These are phyloP conservation scores for Leptinotarsa juncta DNA, from an alignment of 2,888 invertebrate species.

Conservation along the genomic window DNA sequence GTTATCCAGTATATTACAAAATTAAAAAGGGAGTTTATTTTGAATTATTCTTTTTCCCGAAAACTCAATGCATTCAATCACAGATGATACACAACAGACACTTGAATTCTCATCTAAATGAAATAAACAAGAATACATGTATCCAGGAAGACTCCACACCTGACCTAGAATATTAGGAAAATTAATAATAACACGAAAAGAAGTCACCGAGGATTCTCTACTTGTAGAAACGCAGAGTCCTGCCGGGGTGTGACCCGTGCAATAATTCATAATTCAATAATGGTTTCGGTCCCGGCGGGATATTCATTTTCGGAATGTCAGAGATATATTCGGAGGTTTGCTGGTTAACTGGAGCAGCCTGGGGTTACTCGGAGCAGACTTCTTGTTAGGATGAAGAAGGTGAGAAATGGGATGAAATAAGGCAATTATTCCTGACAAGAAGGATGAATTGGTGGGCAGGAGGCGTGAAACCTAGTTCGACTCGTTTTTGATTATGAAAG, in stretches of 20 bases:
- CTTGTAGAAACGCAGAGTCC: slow-evolving; percentile 40
- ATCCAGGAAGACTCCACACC: background rate
- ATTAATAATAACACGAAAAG: slow-evolving; percentile 27
- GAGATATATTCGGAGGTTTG: slow-evolving; percentile 44
- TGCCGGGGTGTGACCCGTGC: slow-evolving; percentile 46
- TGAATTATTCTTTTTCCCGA: too few species aligned
- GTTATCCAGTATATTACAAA: too few species aligned
- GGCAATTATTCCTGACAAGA: slow-evolving; percentile 9
- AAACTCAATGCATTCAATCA: background rate
- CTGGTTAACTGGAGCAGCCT: slow-evolving; percentile 35
- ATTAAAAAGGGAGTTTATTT: too few species aligned
- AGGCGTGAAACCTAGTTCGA: background rate
- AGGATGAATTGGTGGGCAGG: slow-evolving; percentile 12
- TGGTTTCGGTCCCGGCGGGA: slow-evolving; percentile 42
- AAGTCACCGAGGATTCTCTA: slow-evolving; percentile 31
- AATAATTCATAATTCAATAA: slow-evolving; percentile 51
- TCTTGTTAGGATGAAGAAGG: slow-evolving; percentile 27
- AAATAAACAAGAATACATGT: background rate
- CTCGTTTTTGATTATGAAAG: background rate
- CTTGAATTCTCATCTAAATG: too few species aligned
- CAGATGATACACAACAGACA: background rate
- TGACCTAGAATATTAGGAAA: background rate
- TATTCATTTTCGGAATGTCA: slow-evolving; percentile 43
- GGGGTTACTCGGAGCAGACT: slow-evolving; percentile 30
- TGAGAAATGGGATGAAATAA: slow-evolving; percentile 18